Conservation (phyloP, 2,888 invertebrate genomes). For the Ctena decussata region DNA sequence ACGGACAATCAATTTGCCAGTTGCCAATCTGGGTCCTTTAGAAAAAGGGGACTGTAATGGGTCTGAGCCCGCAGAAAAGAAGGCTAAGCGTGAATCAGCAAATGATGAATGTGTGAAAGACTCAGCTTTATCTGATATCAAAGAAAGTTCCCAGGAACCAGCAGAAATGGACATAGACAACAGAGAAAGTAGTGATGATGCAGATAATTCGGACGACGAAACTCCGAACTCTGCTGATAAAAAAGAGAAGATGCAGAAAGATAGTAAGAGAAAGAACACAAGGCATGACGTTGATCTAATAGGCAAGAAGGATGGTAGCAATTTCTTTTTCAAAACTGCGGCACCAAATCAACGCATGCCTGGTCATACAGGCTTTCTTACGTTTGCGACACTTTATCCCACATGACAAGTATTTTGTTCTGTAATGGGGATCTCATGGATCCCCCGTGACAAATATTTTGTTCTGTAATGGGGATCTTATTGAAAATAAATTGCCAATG, state of each 20-base stretch:
- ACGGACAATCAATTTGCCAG: conserved; percentile 78
- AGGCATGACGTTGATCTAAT: conserved; percentile 76
- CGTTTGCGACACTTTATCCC: conserved; percentile 94
- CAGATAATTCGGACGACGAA: conserved; percentile 11
- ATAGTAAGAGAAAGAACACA: conserved; percentile 19
- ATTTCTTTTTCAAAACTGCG: conserved; percentile 88
- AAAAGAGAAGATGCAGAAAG: background rate
- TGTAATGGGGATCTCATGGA: too few relatives aligned
- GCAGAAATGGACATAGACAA: background rate
- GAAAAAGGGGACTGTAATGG: background rate
- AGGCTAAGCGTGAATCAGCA: background rate
- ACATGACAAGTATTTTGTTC: background rate
- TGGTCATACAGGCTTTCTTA: conserved; percentile 98
- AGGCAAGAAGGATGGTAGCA: conserved; percentile 65
- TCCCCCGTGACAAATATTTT: too few relatives aligned
- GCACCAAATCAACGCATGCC: conserved; percentile 92
- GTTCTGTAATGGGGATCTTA: too few relatives aligned
- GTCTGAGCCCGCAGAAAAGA: conserved; percentile 3
- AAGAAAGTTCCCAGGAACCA: background rate
- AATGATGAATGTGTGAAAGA: background rate
- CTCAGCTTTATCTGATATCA: background rate
- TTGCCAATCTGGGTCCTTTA: conserved; percentile 69
- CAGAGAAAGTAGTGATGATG: background rate
- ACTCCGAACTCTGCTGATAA: background rate
- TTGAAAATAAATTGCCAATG: too few relatives aligned